These are phyloP conservation scores for Leucopsar rothschildi DNA, from an alignment of 2,113 vertebrate genomes.

Conservation along the genomic window DNA sequence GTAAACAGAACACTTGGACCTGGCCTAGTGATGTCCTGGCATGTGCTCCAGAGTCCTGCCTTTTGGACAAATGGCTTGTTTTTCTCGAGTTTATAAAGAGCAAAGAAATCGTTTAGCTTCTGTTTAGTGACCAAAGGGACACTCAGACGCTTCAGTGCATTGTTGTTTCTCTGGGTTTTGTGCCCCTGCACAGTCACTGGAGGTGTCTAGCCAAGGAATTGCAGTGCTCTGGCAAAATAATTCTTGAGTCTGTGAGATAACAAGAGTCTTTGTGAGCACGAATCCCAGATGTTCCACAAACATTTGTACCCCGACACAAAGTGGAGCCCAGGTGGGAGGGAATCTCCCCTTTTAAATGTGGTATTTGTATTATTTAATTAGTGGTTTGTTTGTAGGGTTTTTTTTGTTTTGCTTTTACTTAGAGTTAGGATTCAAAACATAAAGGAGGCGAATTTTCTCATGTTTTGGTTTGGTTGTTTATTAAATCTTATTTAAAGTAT, in stretches of 20 bases:
- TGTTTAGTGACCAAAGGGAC: neutral
- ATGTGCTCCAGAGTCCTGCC: neutral
- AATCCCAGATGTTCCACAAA: neutral
- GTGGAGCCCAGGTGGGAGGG: neutral
- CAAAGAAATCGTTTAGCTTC: neutral
- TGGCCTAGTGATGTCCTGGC: neutral
- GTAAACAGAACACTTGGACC: constrained; percentile 39
- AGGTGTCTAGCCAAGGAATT: neutral
- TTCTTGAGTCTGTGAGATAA: neutral
- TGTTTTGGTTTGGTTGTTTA: no score
- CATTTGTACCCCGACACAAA: neutral
- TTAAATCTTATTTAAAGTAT: no score
- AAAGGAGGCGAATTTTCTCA: no score
- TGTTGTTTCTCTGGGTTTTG: neutral
- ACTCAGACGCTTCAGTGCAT: neutral
- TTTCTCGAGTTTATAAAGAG: neutral
- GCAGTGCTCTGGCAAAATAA: neutral
- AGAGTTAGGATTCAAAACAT: no score
- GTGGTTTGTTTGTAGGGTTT: no score
- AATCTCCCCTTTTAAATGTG: neutral
- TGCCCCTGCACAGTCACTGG: neutral
- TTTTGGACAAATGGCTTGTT: neutral
- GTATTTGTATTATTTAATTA: no score
- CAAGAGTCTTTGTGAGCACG: accelerated
- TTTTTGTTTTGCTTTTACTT: no score